Percentiles rank a stretch among this genome's conserved stretches.
Conservation (phyloP, 2,888 invertebrate genomes). For the Napeogenes sylphis region DNA sequence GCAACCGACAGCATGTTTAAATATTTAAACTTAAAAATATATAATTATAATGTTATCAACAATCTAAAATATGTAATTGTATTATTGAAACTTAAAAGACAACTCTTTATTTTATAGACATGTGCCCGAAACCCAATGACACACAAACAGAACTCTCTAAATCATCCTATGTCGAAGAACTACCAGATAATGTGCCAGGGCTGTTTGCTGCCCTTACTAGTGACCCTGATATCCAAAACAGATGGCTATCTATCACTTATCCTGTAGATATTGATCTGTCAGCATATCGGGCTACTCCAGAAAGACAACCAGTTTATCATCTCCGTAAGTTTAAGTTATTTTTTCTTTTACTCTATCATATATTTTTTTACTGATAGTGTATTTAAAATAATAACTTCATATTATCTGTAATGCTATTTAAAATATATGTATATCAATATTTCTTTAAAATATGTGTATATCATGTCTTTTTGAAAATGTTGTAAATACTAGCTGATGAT, state of each 20-base stretch:
- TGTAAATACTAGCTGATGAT: no score
- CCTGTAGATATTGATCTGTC: slow-evolving; percentile 85
- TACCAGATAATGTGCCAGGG: slow-evolving; percentile 88
- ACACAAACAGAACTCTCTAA: slow-evolving; percentile 86
- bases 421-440: not conserved
- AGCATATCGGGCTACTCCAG: slow-evolving; percentile 80
- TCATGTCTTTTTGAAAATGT: not conserved
- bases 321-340: slow-evolving; percentile 79
- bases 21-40: no score
- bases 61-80: not conserved
- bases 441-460: not conserved
- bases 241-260: slow-evolving; percentile 92
- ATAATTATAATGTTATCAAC: no score
- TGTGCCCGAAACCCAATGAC: slow-evolving; percentile 91
- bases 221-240: slow-evolving; percentile 84
- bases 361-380: no score
- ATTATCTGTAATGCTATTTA: no score
- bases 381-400: no score
- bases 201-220: slow-evolving; percentile 89
- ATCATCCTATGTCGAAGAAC: slow-evolving; percentile 89
- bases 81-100: not conserved
- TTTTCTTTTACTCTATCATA: not conserved
- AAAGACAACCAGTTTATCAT: slow-evolving; percentile 83
- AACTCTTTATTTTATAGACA: slow-evolving; percentile 77
- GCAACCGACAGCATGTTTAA: no score